Conservation (phyloP, 2,888 invertebrate genomes). For the Campoletis raptor region DNA sequence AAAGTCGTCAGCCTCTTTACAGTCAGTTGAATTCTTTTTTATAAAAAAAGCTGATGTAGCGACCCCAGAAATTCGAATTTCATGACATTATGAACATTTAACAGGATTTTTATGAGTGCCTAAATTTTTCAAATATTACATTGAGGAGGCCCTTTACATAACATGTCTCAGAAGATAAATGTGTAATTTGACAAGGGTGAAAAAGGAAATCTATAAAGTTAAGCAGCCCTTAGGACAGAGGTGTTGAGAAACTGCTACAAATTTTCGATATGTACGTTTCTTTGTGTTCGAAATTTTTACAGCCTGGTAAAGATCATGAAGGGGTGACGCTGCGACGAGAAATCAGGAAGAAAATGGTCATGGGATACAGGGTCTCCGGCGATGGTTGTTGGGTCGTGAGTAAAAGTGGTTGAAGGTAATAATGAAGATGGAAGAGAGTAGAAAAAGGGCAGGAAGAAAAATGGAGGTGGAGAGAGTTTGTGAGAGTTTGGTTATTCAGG, state of each 20-base stretch:
- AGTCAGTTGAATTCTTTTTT: no score
- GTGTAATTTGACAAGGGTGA: conserved; percentile 6
- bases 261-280: neutral
- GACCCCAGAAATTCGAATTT: neutral
- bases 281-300: conserved; percentile 8
- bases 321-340: conserved; percentile 17
- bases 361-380: conserved; percentile 46
- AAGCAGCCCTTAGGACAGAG: neutral
- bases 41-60: no score
- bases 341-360: conserved; percentile 32
- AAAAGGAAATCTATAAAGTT: neutral
- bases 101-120: no score
- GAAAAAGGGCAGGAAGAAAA: conserved; percentile 53
- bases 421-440: conserved; percentile 63
- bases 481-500: neutral
- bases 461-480: conserved; percentile 24
- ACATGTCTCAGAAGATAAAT: neutral
- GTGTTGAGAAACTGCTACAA: neutral
- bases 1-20: no score
- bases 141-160: neutral
- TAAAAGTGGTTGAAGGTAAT: conserved; percentile 59
- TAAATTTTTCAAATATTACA: no score
- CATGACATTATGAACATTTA: no score
- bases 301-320: conserved; percentile 23
- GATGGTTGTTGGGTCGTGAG: conserved; percentile 60